Evolutionary conservation across 1,140 invertebrate genomes (phyloP), one percentile per base, ranked within the genome.

Genomic region (Aphidius ervi): DNA sequence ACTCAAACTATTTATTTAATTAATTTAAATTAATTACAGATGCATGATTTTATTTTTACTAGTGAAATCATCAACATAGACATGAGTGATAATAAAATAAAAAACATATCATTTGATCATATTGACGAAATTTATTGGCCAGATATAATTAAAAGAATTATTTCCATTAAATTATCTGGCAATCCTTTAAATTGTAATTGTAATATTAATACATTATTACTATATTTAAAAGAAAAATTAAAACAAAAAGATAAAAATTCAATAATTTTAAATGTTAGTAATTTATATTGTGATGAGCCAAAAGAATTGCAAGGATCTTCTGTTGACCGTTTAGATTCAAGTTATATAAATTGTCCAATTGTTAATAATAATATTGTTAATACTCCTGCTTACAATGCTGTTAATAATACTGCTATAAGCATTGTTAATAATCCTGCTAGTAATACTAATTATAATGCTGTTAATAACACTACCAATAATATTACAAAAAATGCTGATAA

Each of bases 151-250:
- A n/a, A 39, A 59, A 70, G 58, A 46, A 42, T 68, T 6, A 59
- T 76, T 58, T 64, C 67, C 65, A 70, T 82, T 61, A 68, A 70
- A 10, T 72, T 86, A 5, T 81, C 74, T 57, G 70, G 83, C 45
- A 91, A 91, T 76, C 88, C 88, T 0, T 67, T 90, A 31, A 50
- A 68, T 5, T 92, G 90, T 65, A 83, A 89, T 64, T 92, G 90
- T 65, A 8, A 67, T 0, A 39, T 85, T 3, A 80, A 84, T 47
- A 63, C 76, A 20, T 82, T 90, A 54, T 66, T 83, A 8, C 71
- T 75, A 47, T 84, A 84, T 63, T 56, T 82, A 3, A 74, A 81
- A 49, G 68, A 65, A 9, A 67, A 60, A 65, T 58, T 78, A 64
- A 66, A 67, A 49, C 69, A 67, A 0, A 68, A 69, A 46, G 67